Conservation (phyloP, 2,113 vertebrate genomes). For the Cavia aperea region DNA sequence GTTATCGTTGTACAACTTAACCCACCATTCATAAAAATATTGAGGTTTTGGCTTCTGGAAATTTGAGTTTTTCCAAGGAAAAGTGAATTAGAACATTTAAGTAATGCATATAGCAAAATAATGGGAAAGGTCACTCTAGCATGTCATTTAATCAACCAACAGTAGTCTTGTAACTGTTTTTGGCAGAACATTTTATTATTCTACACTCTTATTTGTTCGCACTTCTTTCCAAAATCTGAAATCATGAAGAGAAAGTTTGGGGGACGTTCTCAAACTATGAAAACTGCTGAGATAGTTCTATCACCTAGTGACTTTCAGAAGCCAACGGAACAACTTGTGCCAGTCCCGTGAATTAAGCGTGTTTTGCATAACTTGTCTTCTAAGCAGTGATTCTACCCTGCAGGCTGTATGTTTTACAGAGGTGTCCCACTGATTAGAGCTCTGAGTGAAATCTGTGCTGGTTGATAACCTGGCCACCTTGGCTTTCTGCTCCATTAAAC, state of each 20-base stretch:
- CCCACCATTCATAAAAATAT: slow-evolving; percentile 58
- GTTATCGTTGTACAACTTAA: slow-evolving; percentile 51
- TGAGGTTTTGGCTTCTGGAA: slow-evolving; percentile 61
- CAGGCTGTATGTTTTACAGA: slow-evolving; percentile 71
- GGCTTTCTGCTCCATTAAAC: slow-evolving; percentile 59
- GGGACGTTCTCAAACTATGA: slow-evolving; percentile 57
- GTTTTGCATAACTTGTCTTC: slow-evolving; percentile 76
- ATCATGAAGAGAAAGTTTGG: slow-evolving; percentile 61
- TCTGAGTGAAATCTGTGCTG: slow-evolving; percentile 72
- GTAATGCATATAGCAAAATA: slow-evolving; percentile 53
- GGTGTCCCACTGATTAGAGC: slow-evolving; percentile 73
- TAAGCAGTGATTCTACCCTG: slow-evolving; percentile 69
- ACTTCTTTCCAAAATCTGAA: slow-evolving; percentile 68
- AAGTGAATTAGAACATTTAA: slow-evolving; percentile 42
- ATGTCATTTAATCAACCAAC: slow-evolving; percentile 60
- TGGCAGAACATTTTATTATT: slow-evolving; percentile 60
- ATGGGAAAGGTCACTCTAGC: slow-evolving; percentile 56
- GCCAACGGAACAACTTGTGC: slow-evolving; percentile 66
- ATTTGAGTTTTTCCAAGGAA: slow-evolving; percentile 64
- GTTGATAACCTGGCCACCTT: slow-evolving; percentile 73
- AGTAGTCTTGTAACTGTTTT: slow-evolving; percentile 41
- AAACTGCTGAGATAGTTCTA: slow-evolving; percentile 66
- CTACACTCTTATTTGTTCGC: slow-evolving; percentile 63
- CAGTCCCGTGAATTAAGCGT: slow-evolving; percentile 68
- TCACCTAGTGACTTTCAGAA: slow-evolving; percentile 64